Evolutionary conservation across 1,140 invertebrate species (phyloP), one percentile per base, ranked within the genome.

Genomic region (Rhynchophorus ferrugineus): DNA sequence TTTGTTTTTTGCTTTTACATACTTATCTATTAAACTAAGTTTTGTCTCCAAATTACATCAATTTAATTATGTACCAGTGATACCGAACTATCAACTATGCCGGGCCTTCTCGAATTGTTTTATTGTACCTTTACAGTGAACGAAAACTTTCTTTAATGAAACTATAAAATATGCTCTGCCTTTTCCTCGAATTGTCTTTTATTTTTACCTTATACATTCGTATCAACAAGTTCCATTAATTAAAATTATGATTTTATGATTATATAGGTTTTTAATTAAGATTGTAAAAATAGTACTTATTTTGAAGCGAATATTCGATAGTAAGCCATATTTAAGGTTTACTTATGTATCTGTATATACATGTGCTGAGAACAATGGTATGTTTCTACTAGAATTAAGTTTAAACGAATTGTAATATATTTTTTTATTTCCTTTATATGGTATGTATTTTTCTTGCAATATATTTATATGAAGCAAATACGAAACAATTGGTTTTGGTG

Each of bases 361-460:
- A 34, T 7, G 13, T 5, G 9, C 11, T 36, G 16, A 29, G 19
- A 51, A 19, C n/a, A 9, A 43, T 43, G 44, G 44, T 37, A 21
- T 36, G 33, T 47, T 36, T 21, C 16, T 36, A 20, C 17, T 36
- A 47, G 8, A 33, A 11, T 18, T 36, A 47, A 17, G 44, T 29
- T 35, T 35, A 35, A 46, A 20, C 20, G 8, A 21, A 22, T 29
- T 55, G 46, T 49, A 44, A 55, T 46, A 55, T 47, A 49, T 55
- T 49, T 55, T 55, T 55, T 55, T 55, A 47, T 44, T 42, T 54
- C n/a, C n/a, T 52, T 21, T 45, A 39, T 7, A 39, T 48, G 3
- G 21, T 48, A 51, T 46, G 45, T 54, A 54, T 46, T 34, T 21
- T 50, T 50, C 17, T 49, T 49, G 41, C 43, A 54, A 54, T 54